These are phyloP conservation scores for Ptilorrhoa leucosticta DNA, from an alignment of 2,113 vertebrate genomes.

Conservation along the genomic window DNA sequence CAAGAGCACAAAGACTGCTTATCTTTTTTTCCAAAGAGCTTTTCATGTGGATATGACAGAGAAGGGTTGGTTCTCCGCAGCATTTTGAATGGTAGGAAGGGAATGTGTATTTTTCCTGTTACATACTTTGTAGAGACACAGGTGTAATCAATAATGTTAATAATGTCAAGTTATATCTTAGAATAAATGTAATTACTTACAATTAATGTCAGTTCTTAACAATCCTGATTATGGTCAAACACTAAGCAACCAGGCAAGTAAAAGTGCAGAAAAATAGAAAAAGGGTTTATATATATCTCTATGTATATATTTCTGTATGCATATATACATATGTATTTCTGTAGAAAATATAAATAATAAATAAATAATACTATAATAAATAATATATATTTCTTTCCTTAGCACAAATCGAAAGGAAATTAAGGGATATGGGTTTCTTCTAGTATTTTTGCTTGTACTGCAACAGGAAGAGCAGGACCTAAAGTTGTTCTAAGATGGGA, in stretches of 20 bases:
- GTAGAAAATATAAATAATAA: background rate
- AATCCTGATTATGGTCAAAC: background rate
- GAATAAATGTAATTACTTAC: conserved; percentile 20
- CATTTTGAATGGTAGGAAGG: background rate
- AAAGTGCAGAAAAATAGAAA: background rate
- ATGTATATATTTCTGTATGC: background rate
- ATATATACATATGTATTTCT: background rate
- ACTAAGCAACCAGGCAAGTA: background rate
- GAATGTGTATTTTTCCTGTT: background rate
- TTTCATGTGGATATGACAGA: background rate
- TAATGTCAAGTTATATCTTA: background rate
- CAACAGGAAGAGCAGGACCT: background rate
- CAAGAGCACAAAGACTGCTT: background rate
- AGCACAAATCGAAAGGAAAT: background rate
- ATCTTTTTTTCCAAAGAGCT: background rate
- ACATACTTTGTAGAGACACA: background rate
- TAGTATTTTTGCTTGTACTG: background rate
- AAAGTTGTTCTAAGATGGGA: background rate
- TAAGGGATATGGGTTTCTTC: background rate
- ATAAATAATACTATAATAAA: background rate
- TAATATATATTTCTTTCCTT: background rate
- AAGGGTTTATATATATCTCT: background rate
- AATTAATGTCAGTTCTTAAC: background rate
- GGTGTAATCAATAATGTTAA: background rate
- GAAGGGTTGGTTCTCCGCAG: background rate